Evolutionary conservation across 2,888 invertebrate species (phyloP).

Genomic region (Caenorhabditis drosophilae): DNA sequence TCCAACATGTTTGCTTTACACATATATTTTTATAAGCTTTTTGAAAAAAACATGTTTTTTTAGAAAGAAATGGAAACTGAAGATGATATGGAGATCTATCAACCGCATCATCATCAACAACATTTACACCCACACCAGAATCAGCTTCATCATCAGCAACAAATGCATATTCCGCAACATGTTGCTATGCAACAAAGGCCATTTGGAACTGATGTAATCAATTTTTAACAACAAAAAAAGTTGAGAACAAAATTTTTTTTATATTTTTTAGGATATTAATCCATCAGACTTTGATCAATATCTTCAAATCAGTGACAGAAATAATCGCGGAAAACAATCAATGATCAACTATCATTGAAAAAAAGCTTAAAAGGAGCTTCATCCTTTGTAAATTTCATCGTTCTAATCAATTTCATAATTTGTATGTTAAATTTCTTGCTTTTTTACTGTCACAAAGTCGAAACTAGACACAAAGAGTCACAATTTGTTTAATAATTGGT

Average conservation of each 20-base stretch:
- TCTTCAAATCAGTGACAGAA: slow-evolving; percentile 33
- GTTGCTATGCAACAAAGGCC: not conserved
- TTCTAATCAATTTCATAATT: too few species aligned
- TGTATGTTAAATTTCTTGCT: too few species aligned
- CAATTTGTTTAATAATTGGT: too few species aligned
- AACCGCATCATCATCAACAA: not conserved
- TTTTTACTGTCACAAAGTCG: too few species aligned
- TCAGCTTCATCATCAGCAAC: slow-evolving; percentile 3
- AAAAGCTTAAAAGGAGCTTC: not conserved
- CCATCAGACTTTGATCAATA: slow-evolving; percentile 50
- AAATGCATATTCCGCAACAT: slow-evolving; percentile 11
- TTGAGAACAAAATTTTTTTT: slow-evolving; percentile 1
- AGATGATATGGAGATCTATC: not conserved
- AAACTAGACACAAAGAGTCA: too few species aligned
- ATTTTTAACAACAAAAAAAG: slow-evolving; percentile 6
- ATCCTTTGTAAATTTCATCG: too few species aligned
- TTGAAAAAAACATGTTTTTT: too few species aligned
- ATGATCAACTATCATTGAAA: slow-evolving; percentile 36
- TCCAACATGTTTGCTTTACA: too few species aligned
- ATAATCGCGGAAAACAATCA: slow-evolving; percentile 18
- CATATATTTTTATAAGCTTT: too few species aligned
- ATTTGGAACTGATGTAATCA: too few species aligned
- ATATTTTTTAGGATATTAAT: slow-evolving; percentile 43
- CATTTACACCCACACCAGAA: not conserved
- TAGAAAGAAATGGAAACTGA: too few species aligned